Conservation (phyloP, 2,113 vertebrate species). For the Heliornis fulica region DNA sequence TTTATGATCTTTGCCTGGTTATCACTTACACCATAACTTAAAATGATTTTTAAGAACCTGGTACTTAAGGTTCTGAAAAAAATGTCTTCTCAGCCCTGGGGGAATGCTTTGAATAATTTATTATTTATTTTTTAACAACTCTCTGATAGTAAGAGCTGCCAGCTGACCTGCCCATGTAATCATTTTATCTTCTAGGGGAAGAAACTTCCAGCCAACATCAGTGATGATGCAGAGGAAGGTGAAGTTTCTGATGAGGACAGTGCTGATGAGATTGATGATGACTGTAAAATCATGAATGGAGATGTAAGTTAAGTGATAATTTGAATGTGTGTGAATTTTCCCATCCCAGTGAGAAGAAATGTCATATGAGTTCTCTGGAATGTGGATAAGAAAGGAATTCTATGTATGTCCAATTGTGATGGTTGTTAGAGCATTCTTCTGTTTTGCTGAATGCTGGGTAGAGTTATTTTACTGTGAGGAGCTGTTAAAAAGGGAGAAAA, state of each 20-base stretch:
- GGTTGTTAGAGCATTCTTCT: background rate
- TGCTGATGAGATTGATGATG: slow-evolving; percentile 95
- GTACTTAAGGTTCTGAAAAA: background rate
- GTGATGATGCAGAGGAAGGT: slow-evolving; percentile 91
- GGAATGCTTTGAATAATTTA: background rate
- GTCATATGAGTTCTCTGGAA: background rate
- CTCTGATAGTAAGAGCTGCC: background rate
- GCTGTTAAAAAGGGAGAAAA: background rate
- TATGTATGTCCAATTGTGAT: background rate
- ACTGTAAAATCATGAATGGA: slow-evolving; percentile 94
- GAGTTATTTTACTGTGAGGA: background rate
- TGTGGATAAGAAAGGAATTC: background rate
- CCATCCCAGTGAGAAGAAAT: background rate
- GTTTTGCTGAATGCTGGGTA: background rate
- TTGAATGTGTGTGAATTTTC: background rate
- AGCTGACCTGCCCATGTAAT: background rate
- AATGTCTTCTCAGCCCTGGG: background rate
- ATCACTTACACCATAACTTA: background rate
- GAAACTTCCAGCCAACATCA: slow-evolving; percentile 92
- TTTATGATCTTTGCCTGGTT: background rate
- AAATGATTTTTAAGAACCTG: background rate
- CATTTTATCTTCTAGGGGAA: slow-evolving; percentile 82
- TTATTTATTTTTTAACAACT: background rate
- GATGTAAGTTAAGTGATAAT: slow-evolving; percentile 80
- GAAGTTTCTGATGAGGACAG: slow-evolving; percentile 99